phyloP scores from a whole-genome alignment of 2,113 vertebrate genomes.

The Chrysochloris asiatica region DNA sequence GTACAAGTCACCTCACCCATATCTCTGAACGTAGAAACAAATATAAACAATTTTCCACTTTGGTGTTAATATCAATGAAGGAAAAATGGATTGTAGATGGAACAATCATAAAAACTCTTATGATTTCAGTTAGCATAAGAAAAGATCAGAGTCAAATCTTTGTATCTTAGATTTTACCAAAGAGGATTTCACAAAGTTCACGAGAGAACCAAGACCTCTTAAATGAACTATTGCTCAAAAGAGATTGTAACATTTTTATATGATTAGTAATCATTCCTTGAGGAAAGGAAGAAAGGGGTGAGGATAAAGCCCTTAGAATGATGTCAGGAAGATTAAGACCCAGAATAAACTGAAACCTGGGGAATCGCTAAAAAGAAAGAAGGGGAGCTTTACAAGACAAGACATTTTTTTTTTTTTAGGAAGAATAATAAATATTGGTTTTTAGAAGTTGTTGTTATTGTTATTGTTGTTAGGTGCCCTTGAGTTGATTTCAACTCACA shows the following conservation, averaged over 20 bases:
- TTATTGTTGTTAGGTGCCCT: neutral
- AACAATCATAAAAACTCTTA: neutral
- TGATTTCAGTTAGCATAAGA: constrained; percentile 23
- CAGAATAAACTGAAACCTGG: neutral
- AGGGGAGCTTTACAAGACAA: neutral
- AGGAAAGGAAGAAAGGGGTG: neutral
- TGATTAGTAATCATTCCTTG: too few species aligned
- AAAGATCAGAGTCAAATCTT: neutral
- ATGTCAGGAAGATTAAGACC: neutral
- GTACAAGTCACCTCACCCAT: neutral
- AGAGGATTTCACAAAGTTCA: constrained; percentile 9
- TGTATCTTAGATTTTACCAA: neutral
- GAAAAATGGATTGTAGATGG: neutral
- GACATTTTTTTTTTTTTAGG: neutral
- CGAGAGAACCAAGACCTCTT: neutral
- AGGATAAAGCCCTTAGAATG: neutral
- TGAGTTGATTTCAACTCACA: neutral
- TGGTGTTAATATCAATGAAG: constrained; percentile 5
- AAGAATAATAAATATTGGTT: neutral
- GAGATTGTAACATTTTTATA: constrained; percentile 1
- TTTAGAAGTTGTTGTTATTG: neutral
- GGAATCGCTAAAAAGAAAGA: neutral
- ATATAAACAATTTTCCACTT: constrained; percentile 11
- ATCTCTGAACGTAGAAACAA: constrained; percentile 13
- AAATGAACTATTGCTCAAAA: constrained; percentile 13